Base-by-base conservation (phyloP, 2,797 vertebrate genomes). In the Pseudomugil tenellus region DNA sequence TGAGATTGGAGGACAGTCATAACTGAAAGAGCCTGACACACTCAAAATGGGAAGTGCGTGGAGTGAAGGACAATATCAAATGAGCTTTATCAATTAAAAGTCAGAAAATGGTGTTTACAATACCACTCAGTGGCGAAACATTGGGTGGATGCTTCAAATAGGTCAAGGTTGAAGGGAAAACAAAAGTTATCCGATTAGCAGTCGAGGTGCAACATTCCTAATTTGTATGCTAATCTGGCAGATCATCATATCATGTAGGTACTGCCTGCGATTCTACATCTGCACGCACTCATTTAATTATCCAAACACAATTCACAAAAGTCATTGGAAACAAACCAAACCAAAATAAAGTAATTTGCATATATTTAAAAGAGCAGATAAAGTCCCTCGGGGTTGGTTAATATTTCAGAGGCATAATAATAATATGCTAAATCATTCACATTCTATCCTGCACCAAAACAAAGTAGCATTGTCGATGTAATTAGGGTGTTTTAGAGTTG, bases 341-440 rank as follows among this genome's bases (percentile, higher is more conserved):
- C 91, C 89, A 93, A 92, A 92, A 92, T 90, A 90, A 92, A 93
- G 92, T 92, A 89, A 93, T 93, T 93, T 92, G 91, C 92, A 93
- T 92, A 89, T 93, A 93, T 93, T 94, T 92, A 93, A 93, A 92
- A 92, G 92, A 93, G 90, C 87, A 92, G 91, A 91, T 89, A 90
- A 90, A 88, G 74, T 91, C 92, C 92, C 91, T 41, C 32, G 91
- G 89, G 92, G 87, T 92, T 92, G 89, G 91, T 92, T 93, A 91
- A 94, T 92, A 93, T 94, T 92, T 94, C 91, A 94, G 90, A 91
- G 86, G 92, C 89, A 90, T 93, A 92, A 90, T 92, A 92, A 93
- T 93, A 93, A 93, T 93, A 93, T 92, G 90, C 91, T 91, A 93
- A 94, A 93, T 92, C 91, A 93, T 93, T 93, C 86, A 92, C 89